phyloP scores from a whole-genome alignment of 64 coral and sea anemone species.

The Dendronephthya gigantea region DNA sequence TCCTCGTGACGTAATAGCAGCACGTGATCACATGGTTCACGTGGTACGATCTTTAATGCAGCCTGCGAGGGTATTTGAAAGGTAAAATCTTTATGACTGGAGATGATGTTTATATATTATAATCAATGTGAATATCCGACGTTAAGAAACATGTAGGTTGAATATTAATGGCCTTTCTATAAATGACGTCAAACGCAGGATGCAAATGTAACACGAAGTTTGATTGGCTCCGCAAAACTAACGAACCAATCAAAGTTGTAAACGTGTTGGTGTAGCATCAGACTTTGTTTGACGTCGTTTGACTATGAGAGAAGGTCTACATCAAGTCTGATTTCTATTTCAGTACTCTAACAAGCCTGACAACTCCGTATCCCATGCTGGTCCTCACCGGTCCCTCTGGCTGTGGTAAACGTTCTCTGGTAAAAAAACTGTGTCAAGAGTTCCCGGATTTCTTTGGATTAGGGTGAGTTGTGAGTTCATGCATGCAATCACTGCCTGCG shows the following conservation, averaged over 20 bases:
- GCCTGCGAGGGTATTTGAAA: slow-evolving; percentile 78
- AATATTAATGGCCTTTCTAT: too few species aligned
- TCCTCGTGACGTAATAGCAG: slow-evolving; percentile 67
- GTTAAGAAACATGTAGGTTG: background rate
- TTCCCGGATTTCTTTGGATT: slow-evolving; percentile 95
- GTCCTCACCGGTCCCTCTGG: slow-evolving; percentile 77
- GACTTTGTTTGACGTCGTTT: too few species aligned
- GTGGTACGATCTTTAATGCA: slow-evolving; percentile 72
- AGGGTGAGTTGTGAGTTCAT: slow-evolving; percentile 35
- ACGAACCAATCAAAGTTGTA: too few species aligned
- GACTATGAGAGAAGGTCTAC: too few species aligned
- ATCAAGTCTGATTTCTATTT: background rate
- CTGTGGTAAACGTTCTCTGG: slow-evolving; percentile 58
- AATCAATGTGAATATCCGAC: background rate
- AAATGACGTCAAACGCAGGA: too few species aligned
- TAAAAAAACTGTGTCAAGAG: slow-evolving; percentile 65
- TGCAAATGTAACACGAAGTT: too few species aligned
- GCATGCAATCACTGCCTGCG: too few species aligned
- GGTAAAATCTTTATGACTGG: slow-evolving; percentile 30
- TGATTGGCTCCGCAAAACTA: too few species aligned
- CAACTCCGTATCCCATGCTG: slow-evolving; percentile 89
- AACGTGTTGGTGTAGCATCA: too few species aligned
- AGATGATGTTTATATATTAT: too few species aligned
- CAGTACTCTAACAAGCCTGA: slow-evolving; percentile 81
- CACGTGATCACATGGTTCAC: slow-evolving; percentile 97